Base-by-base conservation (phyloP, 2,113 vertebrate genomes). In the Pleuronectes platessa region DNA sequence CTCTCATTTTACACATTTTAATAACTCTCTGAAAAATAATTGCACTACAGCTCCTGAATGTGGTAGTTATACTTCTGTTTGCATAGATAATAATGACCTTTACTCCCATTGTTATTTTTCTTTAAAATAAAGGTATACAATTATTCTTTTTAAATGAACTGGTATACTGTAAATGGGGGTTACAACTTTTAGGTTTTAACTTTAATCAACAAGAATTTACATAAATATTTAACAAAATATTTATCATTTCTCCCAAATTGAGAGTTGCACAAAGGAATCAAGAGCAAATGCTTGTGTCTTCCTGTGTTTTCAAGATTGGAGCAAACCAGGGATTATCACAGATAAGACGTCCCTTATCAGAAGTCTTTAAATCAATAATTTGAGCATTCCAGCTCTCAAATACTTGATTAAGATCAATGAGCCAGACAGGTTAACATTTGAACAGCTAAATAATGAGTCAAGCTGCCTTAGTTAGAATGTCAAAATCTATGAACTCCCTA, bases 401-500 rank as follows among this genome's bases (percentile, higher is more conserved):
- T 53, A 15, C 47, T 40, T 62, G 74, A 82, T 80, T 70, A 37
- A 37, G 47, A 85, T 76, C 66, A 68, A 68, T 69, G 21, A 79
- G 26, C 2, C 55, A 84, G 63, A 75, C 73, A 85, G 75, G 51
- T 88, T 78, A 78, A 73, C 69, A 73, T 76, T 71, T 71, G 17
- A 82, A 69, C 26, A 24, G 60, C 59, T 81, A 35, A 17, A 71
- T 78, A 79, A 82, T 81, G 67, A 83, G 17, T 58, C 61, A n/a
- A 13, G 35, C 63, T 27, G 49, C 24, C 24, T 73, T 23, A 21
- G 47, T 62, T 60, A 67, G 20, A 45, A 53, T 60, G 60, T 74
- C 26, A 61, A 61, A 76, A 73, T 47, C 26, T 40, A 35, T 85
- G 23, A 81, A 77, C 58, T 68, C 54, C 65, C 37, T 58, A 35